Evolutionary conservation across 2,797 vertebrate genomes (phyloP), one percentile per base, ranked within the genome.

Genomic region (Rousettus madagascariensis): DNA sequence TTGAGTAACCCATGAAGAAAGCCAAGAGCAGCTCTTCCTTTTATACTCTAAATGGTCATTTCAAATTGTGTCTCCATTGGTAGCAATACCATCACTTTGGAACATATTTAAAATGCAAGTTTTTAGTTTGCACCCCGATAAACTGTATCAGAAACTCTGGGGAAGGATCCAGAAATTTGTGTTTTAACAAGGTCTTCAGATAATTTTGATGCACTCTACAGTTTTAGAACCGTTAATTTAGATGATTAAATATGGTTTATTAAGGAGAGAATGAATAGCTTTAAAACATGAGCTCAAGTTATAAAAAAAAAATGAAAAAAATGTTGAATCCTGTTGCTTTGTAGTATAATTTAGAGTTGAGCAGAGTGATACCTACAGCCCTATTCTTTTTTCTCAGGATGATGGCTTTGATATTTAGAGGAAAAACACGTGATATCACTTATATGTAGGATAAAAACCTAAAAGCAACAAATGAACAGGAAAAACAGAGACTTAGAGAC

Each of bases 131-230:
- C 24, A 57, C 1, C 5, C 53, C 9, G 61, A 71, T 49, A 85
- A 2, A 63, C 43, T 65, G 85, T 95, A 82, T 86, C 49, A 82
- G 38, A 90, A 88, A 74, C 43, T 78, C 77, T 84, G 65, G n/a
- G 26, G 30, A 88, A 15, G 6, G 36, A 87, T 28, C 15, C 38
- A 77, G 38, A 33, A 88, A 92, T 72, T 9, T 65, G 49, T 30
- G 26, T 72, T 66, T 86, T 59, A 53, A 75, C 30, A 71, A 89
- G 36, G 20, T 0, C 17, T 68, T n/a, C 19, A 59, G 8, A 59
- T 59, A 26, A 69, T 79, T 86, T 41, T 75, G 6, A n/a, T 13
- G 4, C 6, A 49, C 30, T 28, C 69, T 72, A 13, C 9, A 93
- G 11, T 83, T 69, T 88, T 84, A 92, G 38, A 87, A 43, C 22